phyloP scores from a whole-genome alignment of 2,113 vertebrate genomes.

The Heloderma charlesbogerti region DNA sequence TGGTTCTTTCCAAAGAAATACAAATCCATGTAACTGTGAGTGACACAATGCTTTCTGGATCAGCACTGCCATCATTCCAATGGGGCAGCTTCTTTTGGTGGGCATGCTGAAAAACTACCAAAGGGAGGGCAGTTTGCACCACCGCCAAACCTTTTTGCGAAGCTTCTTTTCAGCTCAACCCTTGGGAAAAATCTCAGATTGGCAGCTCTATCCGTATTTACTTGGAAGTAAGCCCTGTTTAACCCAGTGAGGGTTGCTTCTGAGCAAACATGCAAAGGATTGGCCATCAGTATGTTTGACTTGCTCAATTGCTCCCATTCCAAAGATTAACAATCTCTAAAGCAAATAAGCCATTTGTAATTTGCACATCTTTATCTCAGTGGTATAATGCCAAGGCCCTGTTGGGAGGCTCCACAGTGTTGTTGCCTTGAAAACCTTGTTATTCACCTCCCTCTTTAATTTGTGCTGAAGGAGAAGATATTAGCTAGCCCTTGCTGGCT shows the following conservation, averaged over 20 bases:
- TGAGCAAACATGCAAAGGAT: not conserved
- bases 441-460: conserved; percentile 40
- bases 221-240: not conserved
- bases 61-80: not conserved
- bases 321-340: not conserved
- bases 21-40: not conserved
- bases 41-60: not conserved
- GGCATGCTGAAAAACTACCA: not conserved
- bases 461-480: conserved; percentile 45
- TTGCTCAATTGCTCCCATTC: not conserved
- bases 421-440: conserved; percentile 21
- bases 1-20: not conserved
- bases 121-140: not conserved
- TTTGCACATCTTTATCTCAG: conserved; percentile 7
- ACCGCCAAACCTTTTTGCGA: not conserved
- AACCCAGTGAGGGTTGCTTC: not conserved
- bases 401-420: conserved; percentile 20
- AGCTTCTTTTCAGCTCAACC: not conserved
- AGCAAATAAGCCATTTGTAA: conserved; percentile 18
- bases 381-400: conserved; percentile 10
- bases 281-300: not conserved
- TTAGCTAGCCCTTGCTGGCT: conserved; percentile 32
- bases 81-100: not conserved
- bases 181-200: not conserved
- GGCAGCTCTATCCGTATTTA: not conserved